Conservation (phyloP, 2,888 invertebrate species). For the Hecatera dysodea region DNA sequence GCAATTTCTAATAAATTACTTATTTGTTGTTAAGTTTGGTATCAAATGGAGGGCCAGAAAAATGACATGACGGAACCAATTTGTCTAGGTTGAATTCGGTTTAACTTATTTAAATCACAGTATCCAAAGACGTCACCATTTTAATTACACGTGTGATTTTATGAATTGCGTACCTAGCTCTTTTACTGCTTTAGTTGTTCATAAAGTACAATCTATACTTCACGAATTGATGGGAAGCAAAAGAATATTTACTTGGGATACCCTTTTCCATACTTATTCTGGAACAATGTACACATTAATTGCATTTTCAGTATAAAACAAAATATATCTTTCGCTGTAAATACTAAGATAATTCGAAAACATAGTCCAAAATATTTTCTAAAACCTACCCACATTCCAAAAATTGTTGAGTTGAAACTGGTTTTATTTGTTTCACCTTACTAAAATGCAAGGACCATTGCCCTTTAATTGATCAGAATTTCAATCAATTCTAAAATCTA, state of each 20-base stretch:
- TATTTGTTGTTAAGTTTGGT: slow-evolving; percentile 9
- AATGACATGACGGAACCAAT: neutral
- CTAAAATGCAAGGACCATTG: too few relatives aligned
- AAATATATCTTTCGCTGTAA: neutral
- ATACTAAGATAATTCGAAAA: neutral
- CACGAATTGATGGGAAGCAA: neutral
- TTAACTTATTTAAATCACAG: neutral
- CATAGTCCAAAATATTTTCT: neutral
- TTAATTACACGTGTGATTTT: slow-evolving; percentile 56
- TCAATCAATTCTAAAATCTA: neutral
- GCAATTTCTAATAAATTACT: slow-evolving; percentile 52
- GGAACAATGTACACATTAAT: neutral
- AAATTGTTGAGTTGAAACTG: too few relatives aligned
- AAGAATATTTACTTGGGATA: neutral
- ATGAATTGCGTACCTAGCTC: slow-evolving; percentile 41
- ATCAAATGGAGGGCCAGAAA: slow-evolving; percentile 2
- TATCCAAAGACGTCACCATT: neutral
- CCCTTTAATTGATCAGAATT: neutral
- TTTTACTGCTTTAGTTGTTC: neutral
- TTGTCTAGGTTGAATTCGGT: neutral
- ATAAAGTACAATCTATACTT: neutral
- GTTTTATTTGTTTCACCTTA: neutral
- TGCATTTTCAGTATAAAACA: too few relatives aligned
- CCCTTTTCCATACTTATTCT: neutral
- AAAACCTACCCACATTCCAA: neutral